Conservation (phyloP, 2,113 vertebrate genomes). For the Myocastor coypus region DNA sequence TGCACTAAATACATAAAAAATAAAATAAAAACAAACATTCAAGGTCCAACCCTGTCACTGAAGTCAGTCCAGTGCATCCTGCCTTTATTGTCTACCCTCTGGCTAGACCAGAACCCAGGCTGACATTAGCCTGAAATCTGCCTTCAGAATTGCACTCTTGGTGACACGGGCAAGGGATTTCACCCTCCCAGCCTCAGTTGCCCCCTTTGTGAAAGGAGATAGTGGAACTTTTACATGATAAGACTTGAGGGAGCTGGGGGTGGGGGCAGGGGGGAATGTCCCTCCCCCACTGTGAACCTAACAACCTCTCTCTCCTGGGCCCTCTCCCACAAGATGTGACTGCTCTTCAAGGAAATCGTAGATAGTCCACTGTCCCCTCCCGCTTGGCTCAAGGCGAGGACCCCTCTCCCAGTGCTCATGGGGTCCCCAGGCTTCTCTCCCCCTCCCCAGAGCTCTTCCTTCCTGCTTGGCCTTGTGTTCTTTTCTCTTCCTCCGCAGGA, state of each 20-base stretch:
- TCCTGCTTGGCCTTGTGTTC: too few relatives aligned
- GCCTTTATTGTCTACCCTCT: too few relatives aligned
- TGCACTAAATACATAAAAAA: too few relatives aligned
- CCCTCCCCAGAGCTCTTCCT: not conserved
- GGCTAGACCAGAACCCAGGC: not conserved
- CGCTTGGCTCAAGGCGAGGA: not conserved
- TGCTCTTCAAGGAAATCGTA: not conserved
- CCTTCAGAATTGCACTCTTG: not conserved
- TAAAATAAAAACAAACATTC: not conserved
- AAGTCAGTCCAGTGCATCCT: not conserved
- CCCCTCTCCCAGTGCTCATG: rapidly evolving
- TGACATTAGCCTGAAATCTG: too few relatives aligned
- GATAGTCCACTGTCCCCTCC: not conserved
- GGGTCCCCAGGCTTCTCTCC: not conserved
- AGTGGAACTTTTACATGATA: too few relatives aligned
- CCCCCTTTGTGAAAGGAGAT: not conserved
- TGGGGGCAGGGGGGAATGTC: not conserved
- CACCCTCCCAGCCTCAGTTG: not conserved
- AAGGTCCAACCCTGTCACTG: not conserved
- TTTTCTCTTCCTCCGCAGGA: not conserved
- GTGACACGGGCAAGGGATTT: rapidly evolving
- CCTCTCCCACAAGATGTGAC: not conserved
- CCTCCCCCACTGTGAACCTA: not conserved
- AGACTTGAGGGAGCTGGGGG: too few relatives aligned
- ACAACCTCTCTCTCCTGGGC: rapidly evolving